A percentile compares a stretch with the other conserved stretches of the same genome.
Evolutionary conservation across 2,797 vertebrate species (phyloP).

Genomic region (Xerus rutilus): DNA sequence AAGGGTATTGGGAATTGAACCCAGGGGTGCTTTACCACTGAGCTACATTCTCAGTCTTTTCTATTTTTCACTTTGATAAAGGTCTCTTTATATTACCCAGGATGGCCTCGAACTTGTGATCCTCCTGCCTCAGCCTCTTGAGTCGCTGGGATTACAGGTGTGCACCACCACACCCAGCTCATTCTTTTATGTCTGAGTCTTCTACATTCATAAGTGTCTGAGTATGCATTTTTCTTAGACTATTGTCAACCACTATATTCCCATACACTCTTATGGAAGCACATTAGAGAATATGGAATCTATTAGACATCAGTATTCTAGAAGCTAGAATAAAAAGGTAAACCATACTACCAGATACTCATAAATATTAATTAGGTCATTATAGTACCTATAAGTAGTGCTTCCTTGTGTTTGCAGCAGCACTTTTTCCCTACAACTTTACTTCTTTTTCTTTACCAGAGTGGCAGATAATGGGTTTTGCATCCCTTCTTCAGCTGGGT

Average conservation of each 20-base stretch:
- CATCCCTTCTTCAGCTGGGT: slow-evolving; percentile 23
- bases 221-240: neutral
- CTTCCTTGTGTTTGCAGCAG: neutral
- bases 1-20: no score
- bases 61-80: no score
- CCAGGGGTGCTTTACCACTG: no score
- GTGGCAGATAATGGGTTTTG: slow-evolving; percentile 35
- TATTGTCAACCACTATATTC: neutral
- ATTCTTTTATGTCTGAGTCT: no score
- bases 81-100: no score
- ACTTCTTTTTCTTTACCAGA: slow-evolving; percentile 49
- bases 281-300: neutral
- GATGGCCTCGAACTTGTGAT: no score
- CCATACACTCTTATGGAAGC: neutral
- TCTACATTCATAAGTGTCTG: neutral
- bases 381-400: neutral
- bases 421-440: neutral
- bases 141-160: no score
- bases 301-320: neutral
- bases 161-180: neutral
- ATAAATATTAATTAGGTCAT: neutral
- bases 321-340: neutral
- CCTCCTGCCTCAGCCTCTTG: no score
- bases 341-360: neutral
- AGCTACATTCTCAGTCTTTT: no score